Base-by-base conservation (phyloP, 2,113 vertebrate genomes). In the Panurus biarmicus region DNA sequence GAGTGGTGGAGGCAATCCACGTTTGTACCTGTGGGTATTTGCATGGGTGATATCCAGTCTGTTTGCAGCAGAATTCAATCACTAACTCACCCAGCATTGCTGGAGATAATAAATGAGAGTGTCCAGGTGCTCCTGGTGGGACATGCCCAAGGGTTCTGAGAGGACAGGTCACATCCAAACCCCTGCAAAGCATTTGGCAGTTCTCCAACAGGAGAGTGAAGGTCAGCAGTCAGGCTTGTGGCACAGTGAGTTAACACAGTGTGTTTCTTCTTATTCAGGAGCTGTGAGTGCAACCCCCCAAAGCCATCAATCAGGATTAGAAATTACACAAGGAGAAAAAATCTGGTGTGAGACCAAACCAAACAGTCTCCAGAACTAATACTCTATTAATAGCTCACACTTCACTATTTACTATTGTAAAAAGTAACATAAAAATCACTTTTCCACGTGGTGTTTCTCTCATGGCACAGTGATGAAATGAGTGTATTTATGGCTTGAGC, bases 131-230 rank as follows among this genome's bases (percentile, higher is more conserved):
- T 85, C 66, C 72, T 29, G 40, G 65, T 85, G 96, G 94, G 79
- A 95, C 94, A 94, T 97, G 94, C 93, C 96, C 95, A 95, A 95
- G 89, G 76, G 10, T 83, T 95, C 48, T 73, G 65, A 60, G 73
- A 77, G 76, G 60, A 72, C 57, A 40, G 42, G 51, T 54, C 47
- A 48, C 51, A 73, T 47, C 62, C 58, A 23, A n/a, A 7, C 18
- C 25, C 44, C 54, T 47, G 64, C 51, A 24, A 21, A 40, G 50
- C 8, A 7, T 35, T 62, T 87, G 8, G 6, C 23, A 64, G 45
- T 13, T 89, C 21, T 15, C 20, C 47, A 21, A 25, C 14, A 33
- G n/a, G 21, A 67, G 71, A 51, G 48, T 20, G 29, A 62, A 53
- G 54, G 60, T 66, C 84, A 85, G 85, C 92, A 69, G 78, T 84